Base-by-base conservation (phyloP, 2,797 vertebrate genomes). In the Gymnoscopelus microlampas region DNA sequence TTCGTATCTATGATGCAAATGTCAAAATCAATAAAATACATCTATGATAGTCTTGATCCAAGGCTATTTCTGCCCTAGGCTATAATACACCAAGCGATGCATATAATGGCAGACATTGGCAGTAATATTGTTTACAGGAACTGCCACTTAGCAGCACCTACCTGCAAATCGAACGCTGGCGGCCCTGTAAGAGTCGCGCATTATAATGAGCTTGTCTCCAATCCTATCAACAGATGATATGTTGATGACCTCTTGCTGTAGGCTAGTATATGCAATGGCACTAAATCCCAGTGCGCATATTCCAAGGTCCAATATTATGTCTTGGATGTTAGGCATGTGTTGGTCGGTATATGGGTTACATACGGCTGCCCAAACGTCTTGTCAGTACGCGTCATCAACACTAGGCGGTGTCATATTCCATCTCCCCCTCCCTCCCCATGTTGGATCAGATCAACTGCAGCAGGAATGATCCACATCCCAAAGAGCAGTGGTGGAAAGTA, bases 191-290 rank as follows among this genome's bases (percentile, higher is more conserved):
- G 49, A n/a, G 58, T 63, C 24, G 68, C 51, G 87, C 90, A 88
- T 90, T 56, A 73, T 86, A 89, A 87, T 74, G 82, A 77, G 82
- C 85, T 76, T 78, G 76, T 84, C 70, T 87, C 79, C 79, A 61
- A 86, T 84, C 86, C 85, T 72, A 84, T 91, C 86, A 89, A 88
- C 89, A 90, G 88, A 90, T 87, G 84, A 74, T 19, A 69, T 54
- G 3, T 39, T 0, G 71, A 80, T 0, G 71, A 80, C 70, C 69
- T 85, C 71, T 66, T 10, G 66, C 77, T 50, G 81, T 80, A 26
- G 71, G 14, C 9, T 69, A 49, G 63, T n/a, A 14, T 60, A 65
- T 26, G 60, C 15, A 67, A 35, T 5, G 73, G 54, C 72, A 44
- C 73, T 13, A 70, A 8, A 68, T 50, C 72, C 56, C 71, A 23